Base-by-base conservation (phyloP, 1,140 invertebrate species). In the Drosophila jambulina region DNA sequence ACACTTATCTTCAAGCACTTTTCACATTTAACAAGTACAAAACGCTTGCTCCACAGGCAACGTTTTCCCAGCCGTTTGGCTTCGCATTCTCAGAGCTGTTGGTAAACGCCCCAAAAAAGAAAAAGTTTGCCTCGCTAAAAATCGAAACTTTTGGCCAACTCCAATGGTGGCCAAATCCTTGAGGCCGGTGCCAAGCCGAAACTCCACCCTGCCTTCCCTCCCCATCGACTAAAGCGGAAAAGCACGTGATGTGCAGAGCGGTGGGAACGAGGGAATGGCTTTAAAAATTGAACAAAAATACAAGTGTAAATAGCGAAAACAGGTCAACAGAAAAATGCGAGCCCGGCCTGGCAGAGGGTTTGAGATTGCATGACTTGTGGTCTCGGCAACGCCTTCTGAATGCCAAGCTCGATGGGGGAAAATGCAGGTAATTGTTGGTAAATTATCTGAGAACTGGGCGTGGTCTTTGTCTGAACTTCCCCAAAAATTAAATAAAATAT, bases 331-430 rank as follows among this genome's bases (percentile, higher is more conserved):
- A 64, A 64, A 76, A 75, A 23, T 48, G 71, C 34, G 75, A 61
- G 49, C 43, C 74, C 40, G 40, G 42, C 40, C 45, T 38, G 32
- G 34, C 34, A 12, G 57, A 43, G 57, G 74, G 58, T 74, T 64
- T 85, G 78, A 59, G 84, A 84, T 88, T 78, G 84, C 84, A 88
- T 88, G 84, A 71, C 85, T 83, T 67, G 80, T 71, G 77, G 72
- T 77, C 72, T 64, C 58, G 43, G 45, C 48, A 59, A 51, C 70
- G 67, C 69, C 69, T 72, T 9, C 69, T 42, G 60, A 65, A n/a
- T 75, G 29, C 51, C 40, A 38, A 36, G 25, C 32, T 59, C 53
- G 21, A n/a, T 56, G 32, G 8, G 29, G 51, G 21, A 8, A 54
- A 54, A 36, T 54, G 43, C 46, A 62, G 80, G 81, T 78, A 87